Evolutionary conservation across 92 coral and sea anemone species (phyloP), one percentile per base, ranked within the genome.

Genomic region (Palythoa grandiflora): DNA sequence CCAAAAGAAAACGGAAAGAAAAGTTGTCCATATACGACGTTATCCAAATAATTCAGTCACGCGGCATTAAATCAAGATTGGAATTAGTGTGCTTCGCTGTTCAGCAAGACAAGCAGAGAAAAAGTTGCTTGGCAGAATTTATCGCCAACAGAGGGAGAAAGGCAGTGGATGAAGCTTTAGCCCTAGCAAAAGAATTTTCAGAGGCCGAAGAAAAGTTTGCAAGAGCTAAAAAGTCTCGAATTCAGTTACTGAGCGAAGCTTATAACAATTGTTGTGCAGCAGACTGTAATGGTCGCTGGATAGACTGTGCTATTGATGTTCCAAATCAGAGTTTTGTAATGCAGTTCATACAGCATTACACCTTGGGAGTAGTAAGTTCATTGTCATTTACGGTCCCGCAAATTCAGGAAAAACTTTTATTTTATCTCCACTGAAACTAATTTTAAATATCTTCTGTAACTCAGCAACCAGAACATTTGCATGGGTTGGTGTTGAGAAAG

Each of bases 81-180:
- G 66, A 87, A 61, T 71, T 87, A 20, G 77, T 87, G 20, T 61
- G 70, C 70, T 61, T 39, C 11, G 53, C 65, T 78, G 83, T 59
- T 66, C 50, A 12, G 86, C 90, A 44, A 73, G 78, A 52, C 21
- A 78, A 65, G 28, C 80, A 87, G 37, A 79, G 90, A 54, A 87
- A 87, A 60, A 79, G 14, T 47, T 52, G 55, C 21, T 54, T 78
- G 38, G 89, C 80, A 36, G 81, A 88, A 75, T 88, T 88, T 73
- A 88, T 88, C 28, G 91, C 88, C 2, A 80, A 80, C 72, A 78
- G 87, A 40, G 87, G 87, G 35, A 52, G 52, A 74, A 87, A 87
- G 51, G 54, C 54, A 66, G 90, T 86, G n/a, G 78, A 87, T 6
- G 87, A 87, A 38, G 90, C 90, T 47, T 66, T 72, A 52, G 68